Evolutionary conservation across 2,888 invertebrate genomes (phyloP).

Genomic region (Spatulosminthurus flaviceps): DNA sequence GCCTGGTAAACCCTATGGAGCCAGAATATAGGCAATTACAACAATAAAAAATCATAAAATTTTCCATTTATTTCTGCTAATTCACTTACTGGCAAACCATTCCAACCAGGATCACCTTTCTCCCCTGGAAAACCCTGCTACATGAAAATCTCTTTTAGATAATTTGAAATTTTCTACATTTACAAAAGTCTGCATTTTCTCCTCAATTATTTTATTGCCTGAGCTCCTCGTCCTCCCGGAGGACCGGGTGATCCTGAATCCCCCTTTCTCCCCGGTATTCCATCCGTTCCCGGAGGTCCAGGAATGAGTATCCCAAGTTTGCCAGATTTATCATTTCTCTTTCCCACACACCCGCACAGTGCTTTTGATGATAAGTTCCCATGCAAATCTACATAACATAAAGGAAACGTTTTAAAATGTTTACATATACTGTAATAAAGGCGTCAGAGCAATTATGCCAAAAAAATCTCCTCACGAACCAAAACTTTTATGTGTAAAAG

Average conservation of each 20-base stretch:
- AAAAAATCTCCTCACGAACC: too few species aligned
- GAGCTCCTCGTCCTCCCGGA: background rate
- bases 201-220: background rate
- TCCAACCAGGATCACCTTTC: background rate
- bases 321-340: background rate
- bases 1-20: background rate
- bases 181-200: too few species aligned
- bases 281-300: background rate
- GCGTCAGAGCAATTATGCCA: background rate
- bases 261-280: background rate
- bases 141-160: background rate
- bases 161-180: too few species aligned
- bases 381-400: background rate
- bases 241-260: background rate
- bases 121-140: background rate
- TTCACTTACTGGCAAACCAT: background rate
- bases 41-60: background rate
- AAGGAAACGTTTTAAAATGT: too few species aligned
- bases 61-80: background rate
- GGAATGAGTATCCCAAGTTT: background rate
- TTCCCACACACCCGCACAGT: background rate
- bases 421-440: too few species aligned
- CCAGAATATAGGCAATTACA: background rate
- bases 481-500: too few species aligned
- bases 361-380: background rate